Evolutionary conservation across 2,888 invertebrate genomes (phyloP).

Genomic region (Troilus luridus): DNA sequence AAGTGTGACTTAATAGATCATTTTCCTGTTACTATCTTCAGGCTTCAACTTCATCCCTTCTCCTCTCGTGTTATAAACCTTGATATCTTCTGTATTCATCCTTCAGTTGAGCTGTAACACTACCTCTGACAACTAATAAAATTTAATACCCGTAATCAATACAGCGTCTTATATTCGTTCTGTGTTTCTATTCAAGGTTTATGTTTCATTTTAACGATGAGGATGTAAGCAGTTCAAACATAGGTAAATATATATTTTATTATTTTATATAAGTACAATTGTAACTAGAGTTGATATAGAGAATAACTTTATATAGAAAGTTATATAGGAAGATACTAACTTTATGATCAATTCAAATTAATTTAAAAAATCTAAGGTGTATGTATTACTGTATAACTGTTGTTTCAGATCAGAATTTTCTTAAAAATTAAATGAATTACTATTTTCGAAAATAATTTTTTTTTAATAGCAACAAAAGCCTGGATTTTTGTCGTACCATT

Average conservation of each 20-base stretch:
- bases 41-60: slow-evolving; percentile 1
- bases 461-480: too few relatives aligned
- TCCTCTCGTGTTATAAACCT: not conserved
- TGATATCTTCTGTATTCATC: not conserved
- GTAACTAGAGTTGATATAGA: not conserved
- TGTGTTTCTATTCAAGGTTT: not conserved
- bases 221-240: not conserved
- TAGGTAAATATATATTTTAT: not conserved
- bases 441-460: too few relatives aligned
- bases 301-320: too few relatives aligned
- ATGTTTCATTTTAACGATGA: not conserved
- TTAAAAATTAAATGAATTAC: not conserved
- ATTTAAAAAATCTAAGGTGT: not conserved
- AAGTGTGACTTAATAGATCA: not conserved
- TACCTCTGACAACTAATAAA: not conserved
- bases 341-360: not conserved
- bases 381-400: not conserved
- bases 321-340: not conserved
- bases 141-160: not conserved
- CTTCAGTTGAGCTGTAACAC: slow-evolving; percentile 7
- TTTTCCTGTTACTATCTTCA: not conserved
- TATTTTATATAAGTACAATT: not conserved
- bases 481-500: too few relatives aligned
- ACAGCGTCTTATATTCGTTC: not conserved
- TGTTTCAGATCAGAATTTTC: not conserved